Evolutionary conservation across 92 coral and sea anemone species (phyloP).

Genomic region (Isaurus tuberculatus): DNA sequence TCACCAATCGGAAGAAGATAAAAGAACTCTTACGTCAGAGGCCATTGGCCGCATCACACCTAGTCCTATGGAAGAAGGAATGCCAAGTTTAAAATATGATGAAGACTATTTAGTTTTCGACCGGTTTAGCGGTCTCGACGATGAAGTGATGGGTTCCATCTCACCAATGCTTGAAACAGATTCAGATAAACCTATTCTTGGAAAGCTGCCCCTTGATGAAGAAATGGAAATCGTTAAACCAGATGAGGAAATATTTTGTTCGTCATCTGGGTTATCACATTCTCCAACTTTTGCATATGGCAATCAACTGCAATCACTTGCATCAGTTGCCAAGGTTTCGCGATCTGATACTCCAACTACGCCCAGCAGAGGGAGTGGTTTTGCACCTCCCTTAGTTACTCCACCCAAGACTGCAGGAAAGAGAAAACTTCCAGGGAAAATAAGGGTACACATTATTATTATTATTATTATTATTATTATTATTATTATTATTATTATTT

Average conservation of each 20-base stretch:
- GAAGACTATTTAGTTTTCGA: constrained; percentile 73
- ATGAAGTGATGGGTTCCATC: constrained; percentile 65
- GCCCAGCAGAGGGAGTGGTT: constrained; percentile 45
- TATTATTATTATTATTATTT: no score
- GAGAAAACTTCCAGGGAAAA: constrained; percentile 81
- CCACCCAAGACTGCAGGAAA: constrained; percentile 87
- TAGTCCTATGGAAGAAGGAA: constrained; percentile 80
- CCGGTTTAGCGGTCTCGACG: constrained; percentile 58
- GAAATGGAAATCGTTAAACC: constrained; percentile 95
- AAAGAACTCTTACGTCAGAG: constrained; percentile 86
- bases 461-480: not conserved
- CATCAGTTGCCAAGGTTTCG: constrained; percentile 59
- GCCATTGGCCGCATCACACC: constrained; percentile 88
- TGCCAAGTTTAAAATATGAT: constrained; percentile 49
- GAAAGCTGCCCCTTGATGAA: constrained; percentile 87
- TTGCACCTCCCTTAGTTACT: constrained; percentile 52
- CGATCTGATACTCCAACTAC: constrained; percentile 51
- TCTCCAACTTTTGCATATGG: constrained; percentile 54
- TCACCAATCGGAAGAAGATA: constrained; percentile 77
- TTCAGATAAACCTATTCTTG: constrained; percentile 59
- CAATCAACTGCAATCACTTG: constrained; percentile 43
- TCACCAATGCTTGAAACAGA: constrained; percentile 68
- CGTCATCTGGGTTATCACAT: constrained; percentile 68
- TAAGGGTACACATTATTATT: constrained; percentile 63
- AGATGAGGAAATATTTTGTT: constrained; percentile 76